Evolutionary conservation across 2,113 vertebrate species (phyloP), one percentile per base, ranked within the genome.

Genomic region (Menidia beryllina): DNA sequence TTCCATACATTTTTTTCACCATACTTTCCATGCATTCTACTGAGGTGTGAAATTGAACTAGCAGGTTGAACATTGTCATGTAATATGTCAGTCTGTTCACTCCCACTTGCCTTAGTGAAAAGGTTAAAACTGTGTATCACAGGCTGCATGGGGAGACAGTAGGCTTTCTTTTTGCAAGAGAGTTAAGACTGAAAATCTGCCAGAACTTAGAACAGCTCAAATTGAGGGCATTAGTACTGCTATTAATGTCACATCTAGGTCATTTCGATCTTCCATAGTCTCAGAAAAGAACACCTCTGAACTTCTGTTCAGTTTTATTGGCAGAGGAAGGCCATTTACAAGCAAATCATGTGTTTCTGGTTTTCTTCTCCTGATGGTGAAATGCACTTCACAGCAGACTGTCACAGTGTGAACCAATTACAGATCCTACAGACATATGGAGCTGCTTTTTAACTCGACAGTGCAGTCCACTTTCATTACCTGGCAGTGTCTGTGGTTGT

Each of bases 1-100:
- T n/a, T n/a, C n/a, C n/a, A n/a, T n/a, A n/a, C n/a, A n/a, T n/a
- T n/a, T n/a, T 12, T 68, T 24, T 43, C 36, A 5, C 48, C 48
- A 75, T 48, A 47, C 0, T n/a, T 60, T 62, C 48, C 48, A 75
- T 48, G 41, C 0, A 23, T 60, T 62, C 54, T 14, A 49, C 4
- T 52, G 53, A 41, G 45, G 1, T 20, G 4, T 38, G 41, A 73
- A 60, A 61, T 58, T 57, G 5, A 58, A 17, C 41, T 21, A 25
- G 21, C 41, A 51, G 49, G 24, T 38, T 56, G 39, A 9, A 51
- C 2, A 1, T 24, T 69, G 26, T 51, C 66, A 45, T 72, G 30
- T 55, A 56, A 81, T 73, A 26, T 48, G 49, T 57, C 53, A 38
- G 25, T 77, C 39, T 34, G 61, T 64, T 75, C 38, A 54, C 84